Evolutionary conservation across 2,888 invertebrate species (phyloP).

Genomic region (Aleiodes testaceus): DNA sequence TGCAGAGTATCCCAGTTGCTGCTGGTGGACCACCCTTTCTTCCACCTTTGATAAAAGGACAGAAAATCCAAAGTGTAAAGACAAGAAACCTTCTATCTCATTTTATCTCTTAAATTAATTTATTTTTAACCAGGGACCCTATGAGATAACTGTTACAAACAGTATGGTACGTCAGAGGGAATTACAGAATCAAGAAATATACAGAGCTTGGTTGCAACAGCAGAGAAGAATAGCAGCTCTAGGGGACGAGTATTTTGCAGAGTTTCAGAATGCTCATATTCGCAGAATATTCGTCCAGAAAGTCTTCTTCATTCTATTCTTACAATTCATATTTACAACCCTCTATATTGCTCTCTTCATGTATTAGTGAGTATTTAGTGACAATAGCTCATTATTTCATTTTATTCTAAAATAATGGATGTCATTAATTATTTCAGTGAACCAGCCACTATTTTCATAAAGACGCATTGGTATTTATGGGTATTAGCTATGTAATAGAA

Average conservation of each 20-base stretch:
- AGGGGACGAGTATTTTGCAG: constrained; percentile 58
- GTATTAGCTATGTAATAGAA: constrained; percentile 60
- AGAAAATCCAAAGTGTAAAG: constrained; percentile 60
- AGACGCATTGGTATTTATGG: constrained; percentile 60
- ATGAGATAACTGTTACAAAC: constrained; percentile 61
- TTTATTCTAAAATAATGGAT: constrained; percentile 10
- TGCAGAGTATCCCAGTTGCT: constrained; percentile 42
- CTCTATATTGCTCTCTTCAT: constrained; percentile 73
- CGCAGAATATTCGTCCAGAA: constrained; percentile 72
- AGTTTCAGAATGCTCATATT: constrained; percentile 60
- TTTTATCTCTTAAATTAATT: not conserved
- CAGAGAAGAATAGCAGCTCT: constrained; percentile 50
- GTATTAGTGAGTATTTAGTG: constrained; percentile 60
- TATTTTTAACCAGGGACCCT: constrained; percentile 60
- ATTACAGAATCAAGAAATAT: constrained; percentile 62
- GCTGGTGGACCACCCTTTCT: constrained; percentile 59
- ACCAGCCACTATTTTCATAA: constrained; percentile 58
- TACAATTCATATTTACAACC: constrained; percentile 75
- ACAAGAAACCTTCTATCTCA: not conserved
- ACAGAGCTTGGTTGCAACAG: constrained; percentile 59
- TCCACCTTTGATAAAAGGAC: constrained; percentile 59
- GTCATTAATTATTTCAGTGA: constrained; percentile 46
- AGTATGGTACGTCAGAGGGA: constrained; percentile 63
- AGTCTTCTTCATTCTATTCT: constrained; percentile 76
- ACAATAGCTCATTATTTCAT: constrained; percentile 6